Conservation (phyloP, 2,113 vertebrate species). For the Plestiodon gilberti region DNA sequence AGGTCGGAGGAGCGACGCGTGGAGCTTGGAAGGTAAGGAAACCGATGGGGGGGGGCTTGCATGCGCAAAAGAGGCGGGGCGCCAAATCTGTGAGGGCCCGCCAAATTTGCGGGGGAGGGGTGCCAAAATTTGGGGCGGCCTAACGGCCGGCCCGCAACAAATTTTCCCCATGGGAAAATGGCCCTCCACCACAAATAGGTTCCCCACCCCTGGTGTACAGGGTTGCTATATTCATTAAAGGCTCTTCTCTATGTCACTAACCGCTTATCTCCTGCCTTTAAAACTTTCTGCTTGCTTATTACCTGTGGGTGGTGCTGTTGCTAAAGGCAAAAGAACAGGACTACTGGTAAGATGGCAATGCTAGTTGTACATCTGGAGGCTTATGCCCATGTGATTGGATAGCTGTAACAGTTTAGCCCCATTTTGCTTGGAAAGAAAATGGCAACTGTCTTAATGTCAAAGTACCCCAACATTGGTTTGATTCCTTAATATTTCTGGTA, state of each 20-base stretch:
- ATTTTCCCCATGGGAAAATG: no score
- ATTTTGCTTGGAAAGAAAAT: background rate
- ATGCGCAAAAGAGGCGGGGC: no score
- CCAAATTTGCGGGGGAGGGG: no score
- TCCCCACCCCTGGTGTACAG: no score
- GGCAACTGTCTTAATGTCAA: background rate
- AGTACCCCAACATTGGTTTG: background rate
- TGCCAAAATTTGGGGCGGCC: no score
- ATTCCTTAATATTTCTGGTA: background rate
- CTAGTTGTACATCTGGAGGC: background rate
- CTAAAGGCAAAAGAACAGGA: background rate
- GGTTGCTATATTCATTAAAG: rapidly evolving
- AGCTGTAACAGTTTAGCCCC: background rate
- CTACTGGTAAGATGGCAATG: background rate
- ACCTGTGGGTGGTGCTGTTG: background rate
- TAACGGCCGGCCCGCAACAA: no score
- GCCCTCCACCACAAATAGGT: no score
- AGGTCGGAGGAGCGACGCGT: no score
- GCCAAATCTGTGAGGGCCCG: no score
- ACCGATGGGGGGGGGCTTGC: no score
- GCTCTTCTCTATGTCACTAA: background rate
- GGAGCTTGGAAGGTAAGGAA: no score
- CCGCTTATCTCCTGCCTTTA: background rate
- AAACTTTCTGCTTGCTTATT: background rate
- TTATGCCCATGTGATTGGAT: background rate